Evolutionary conservation across 2,797 vertebrate genomes (phyloP), one percentile per base, ranked within the genome.

Genomic region (Falco naumanni): DNA sequence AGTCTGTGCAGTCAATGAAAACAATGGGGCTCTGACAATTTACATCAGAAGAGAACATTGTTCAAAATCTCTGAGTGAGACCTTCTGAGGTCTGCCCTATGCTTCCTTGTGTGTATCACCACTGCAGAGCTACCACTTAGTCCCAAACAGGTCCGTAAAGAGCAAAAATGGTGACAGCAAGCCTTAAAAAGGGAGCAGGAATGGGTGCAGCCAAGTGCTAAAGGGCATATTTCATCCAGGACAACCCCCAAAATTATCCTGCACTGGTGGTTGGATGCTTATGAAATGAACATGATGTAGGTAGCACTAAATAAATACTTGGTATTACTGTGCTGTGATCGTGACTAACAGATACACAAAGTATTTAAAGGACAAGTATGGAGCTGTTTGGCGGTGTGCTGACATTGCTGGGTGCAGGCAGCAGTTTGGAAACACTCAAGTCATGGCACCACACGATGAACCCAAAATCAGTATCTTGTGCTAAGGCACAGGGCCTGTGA

Each of bases 211-310:
- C 16, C 43, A 54, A 75, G 39, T 1, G 3, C 39, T 21, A 70
- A 65, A 64, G 19, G 11, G 31, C 4, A 0, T n/a, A 34, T 48
- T 94, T 91, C 59, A 72, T 37, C 25, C 65, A 63, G 16, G 28
- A 31, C 39, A 84, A 37, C 1, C 10, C 59, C n/a, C 69, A 84
- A 54, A 33, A 81, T 24, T 78, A 72, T 37, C 21, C 34, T 50
- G 39, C 3, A 3, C 11, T 51, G n/a, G 3, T 2, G 78, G 29
- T 16, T 5, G 9, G 25, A 50, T 13, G 13, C 13, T 91, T 51
- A 57, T 1, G 8, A 89, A 85, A 64, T 20, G 13, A 87, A 72
- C 45, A 22, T 0, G 7, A 64, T 21, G 45, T 0, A 0, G 48
- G 81, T 13, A 94, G 43, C 7, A 19, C 26, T 34, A 51, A 77